phyloP scores from a whole-genome alignment of 2,888 invertebrate genomes.

The Drosophila suboccidentalis region DNA sequence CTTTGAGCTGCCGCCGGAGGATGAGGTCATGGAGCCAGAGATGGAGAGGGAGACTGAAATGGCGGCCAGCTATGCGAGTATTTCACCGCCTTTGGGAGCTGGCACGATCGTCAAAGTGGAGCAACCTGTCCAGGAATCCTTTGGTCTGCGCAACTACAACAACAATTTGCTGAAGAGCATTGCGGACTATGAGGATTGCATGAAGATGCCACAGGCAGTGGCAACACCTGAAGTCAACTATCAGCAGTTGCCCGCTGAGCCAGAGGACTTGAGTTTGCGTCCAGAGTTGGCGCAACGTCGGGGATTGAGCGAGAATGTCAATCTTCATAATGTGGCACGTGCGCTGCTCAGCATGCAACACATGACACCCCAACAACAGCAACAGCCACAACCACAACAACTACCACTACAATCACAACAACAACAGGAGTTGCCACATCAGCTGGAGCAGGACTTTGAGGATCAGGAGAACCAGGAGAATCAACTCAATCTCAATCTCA shows the following conservation, averaged over 20 bases:
- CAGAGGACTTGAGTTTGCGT: constrained; percentile 82
- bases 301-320: constrained; percentile 80
- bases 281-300: constrained; percentile 51
- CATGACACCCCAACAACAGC: constrained; percentile 55
- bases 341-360: constrained; percentile 82
- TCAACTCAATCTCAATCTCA: constrained; percentile 22
- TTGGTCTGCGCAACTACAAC: constrained; percentile 76
- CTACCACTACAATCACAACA: background rate
- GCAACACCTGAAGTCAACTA: constrained; percentile 5
- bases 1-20: constrained; percentile 69
- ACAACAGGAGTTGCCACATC: background rate
- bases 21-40: constrained; percentile 58
- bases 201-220: constrained; percentile 61
- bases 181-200: constrained; percentile 82
- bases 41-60: constrained; percentile 27
- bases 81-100: constrained; percentile 30
- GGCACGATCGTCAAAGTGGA: constrained; percentile 56
- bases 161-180: constrained; percentile 80
- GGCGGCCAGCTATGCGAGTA: constrained; percentile 41
- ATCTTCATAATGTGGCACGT: constrained; percentile 80
- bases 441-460: constrained; percentile 43
- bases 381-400: constrained; percentile 22
- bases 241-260: constrained; percentile 55
- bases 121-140: constrained; percentile 25
- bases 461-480: constrained; percentile 53